A percentile compares a stretch with the other conserved stretches of the same genome.
Conservation (phyloP, 2,888 invertebrate genomes). For the Ferdinandea cuprea region DNA sequence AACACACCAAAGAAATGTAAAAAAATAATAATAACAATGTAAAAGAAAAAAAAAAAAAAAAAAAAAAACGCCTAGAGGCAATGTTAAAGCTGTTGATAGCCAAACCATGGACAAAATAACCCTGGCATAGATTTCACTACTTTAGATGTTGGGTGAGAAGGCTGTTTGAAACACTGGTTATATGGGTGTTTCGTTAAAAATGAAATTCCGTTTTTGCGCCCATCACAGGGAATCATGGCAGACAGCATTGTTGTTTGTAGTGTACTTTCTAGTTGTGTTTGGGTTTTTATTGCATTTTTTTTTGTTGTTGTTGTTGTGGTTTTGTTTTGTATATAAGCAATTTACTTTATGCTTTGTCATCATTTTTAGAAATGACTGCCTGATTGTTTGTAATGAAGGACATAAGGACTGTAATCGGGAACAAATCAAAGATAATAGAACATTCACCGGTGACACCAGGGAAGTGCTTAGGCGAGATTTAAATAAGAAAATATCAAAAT, state of each 20-base stretch:
- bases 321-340: constrained; percentile 53
- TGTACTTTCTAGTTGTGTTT: constrained; percentile 14
- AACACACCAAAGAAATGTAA: constrained; percentile 51
- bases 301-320: constrained; percentile 10
- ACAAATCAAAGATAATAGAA: neutral
- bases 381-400: constrained; percentile 27
- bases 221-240: constrained; percentile 28
- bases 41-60: constrained; percentile 30
- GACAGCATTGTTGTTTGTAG: constrained; percentile 44
- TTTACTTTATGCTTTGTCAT: constrained; percentile 53
- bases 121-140: constrained; percentile 71
- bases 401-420: neutral
- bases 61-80: constrained; percentile 50
- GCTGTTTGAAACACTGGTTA: constrained; percentile 44
- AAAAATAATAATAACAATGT: constrained; percentile 66
- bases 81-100: constrained; percentile 72
- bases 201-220: constrained; percentile 60
- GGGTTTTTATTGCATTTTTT: constrained; percentile 13
- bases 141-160: constrained; percentile 45
- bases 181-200: constrained; percentile 61
- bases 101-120: constrained; percentile 69
- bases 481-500: constrained; percentile 12
- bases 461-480: neutral
- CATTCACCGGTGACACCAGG: neutral
- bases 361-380: constrained; percentile 32